Evolutionary conservation across 2,113 vertebrate genomes (phyloP).

Genomic region (Peucedramus taeniatus): DNA sequence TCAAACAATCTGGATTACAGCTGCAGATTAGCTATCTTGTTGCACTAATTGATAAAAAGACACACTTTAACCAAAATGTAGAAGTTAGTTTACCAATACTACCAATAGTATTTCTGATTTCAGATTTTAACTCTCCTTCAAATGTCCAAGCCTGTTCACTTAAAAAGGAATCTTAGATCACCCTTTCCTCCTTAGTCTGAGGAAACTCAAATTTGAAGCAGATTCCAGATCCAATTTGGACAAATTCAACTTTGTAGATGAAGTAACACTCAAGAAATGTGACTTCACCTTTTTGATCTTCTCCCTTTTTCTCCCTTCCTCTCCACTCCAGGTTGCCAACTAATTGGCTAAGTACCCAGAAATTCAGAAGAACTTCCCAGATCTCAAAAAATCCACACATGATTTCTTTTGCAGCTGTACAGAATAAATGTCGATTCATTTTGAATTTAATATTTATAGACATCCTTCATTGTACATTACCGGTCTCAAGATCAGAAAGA

Average conservation of each 20-base stretch:
- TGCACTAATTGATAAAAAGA: neutral
- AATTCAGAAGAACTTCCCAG: neutral
- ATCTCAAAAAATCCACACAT: neutral
- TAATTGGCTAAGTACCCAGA: neutral
- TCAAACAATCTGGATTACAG: neutral
- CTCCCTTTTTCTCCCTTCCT: neutral
- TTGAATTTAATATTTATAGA: neutral
- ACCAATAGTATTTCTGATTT: neutral
- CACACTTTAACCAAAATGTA: neutral
- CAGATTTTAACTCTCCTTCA: neutral
- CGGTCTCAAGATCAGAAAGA: slow-evolving; percentile 17
- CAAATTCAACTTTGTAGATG: neutral
- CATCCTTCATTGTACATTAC: neutral
- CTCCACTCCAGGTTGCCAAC: neutral
- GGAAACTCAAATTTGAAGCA: neutral
- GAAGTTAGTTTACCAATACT: neutral
- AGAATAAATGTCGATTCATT: neutral
- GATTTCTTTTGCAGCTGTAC: neutral
- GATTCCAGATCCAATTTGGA: neutral
- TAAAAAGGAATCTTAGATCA: neutral
- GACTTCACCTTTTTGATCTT: neutral
- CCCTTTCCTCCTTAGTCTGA: neutral
- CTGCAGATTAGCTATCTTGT: too few relatives aligned
- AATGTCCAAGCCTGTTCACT: neutral
- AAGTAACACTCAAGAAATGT: neutral